These are phyloP conservation scores for Amblyraja radiata DNA, from an alignment of 2,797 vertebrate genomes.

Conservation along the genomic window DNA sequence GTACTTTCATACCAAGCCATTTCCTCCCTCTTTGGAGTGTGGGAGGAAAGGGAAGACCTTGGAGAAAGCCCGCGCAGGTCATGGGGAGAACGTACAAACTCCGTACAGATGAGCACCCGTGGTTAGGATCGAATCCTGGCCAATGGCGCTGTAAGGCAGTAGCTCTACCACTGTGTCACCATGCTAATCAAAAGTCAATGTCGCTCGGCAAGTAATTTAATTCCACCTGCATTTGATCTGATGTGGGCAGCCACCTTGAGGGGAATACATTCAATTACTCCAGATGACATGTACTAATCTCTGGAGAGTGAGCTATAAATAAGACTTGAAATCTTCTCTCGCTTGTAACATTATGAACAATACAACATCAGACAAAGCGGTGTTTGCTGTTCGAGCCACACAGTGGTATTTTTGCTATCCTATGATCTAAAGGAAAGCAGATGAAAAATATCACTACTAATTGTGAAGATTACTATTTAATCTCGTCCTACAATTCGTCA, in stretches of 20 bases:
- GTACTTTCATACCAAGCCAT: too few species aligned
- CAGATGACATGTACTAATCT: background rate
- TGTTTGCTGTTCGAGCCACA: background rate
- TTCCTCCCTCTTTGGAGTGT: too few species aligned
- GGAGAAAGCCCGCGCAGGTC: too few species aligned
- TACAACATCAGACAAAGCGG: background rate
- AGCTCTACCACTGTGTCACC: too few species aligned
- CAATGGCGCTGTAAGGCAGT: too few species aligned
- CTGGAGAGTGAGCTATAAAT: background rate
- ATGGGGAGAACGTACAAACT: too few species aligned
- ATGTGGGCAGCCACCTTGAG: conserved; percentile 1
- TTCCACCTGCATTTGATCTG: background rate
- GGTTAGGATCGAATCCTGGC: too few species aligned
- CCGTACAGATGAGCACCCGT: too few species aligned
- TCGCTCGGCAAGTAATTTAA: background rate
- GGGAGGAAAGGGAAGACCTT: too few species aligned
- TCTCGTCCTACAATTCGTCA: too few species aligned
- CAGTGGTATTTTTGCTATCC: background rate
- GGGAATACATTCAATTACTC: background rate
- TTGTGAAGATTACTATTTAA: background rate
- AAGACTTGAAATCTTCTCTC: background rate
- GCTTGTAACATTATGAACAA: background rate
- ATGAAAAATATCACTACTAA: background rate
- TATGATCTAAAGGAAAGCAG: background rate
- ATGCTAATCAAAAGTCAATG: background rate